phyloP scores from a whole-genome alignment of 2,888 invertebrate genomes.

The Coenonympha glycerion region DNA sequence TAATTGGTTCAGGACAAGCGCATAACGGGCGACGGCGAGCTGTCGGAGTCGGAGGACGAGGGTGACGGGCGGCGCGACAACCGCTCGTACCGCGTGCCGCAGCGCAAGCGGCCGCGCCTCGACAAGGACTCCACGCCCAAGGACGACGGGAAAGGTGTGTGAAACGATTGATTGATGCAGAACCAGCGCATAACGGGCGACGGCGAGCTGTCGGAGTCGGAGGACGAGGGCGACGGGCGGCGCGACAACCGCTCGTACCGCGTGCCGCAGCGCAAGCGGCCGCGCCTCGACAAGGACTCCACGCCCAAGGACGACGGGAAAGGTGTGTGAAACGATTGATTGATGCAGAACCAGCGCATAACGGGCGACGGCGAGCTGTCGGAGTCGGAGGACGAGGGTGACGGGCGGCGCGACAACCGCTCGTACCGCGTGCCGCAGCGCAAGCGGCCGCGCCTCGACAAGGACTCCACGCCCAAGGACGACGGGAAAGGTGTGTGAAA shows the following conservation, averaged over 20 bases:
- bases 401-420: constrained; percentile 80
- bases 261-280: constrained; percentile 79
- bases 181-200: constrained; percentile 97
- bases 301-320: constrained; percentile 79
- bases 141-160: constrained; percentile 79
- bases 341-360: constrained; percentile 87
- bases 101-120: constrained; percentile 83
- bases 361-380: constrained; percentile 96
- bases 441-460: constrained; percentile 85
- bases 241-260: constrained; percentile 80
- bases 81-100: constrained; percentile 74
- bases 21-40: constrained; percentile 95
- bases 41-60: constrained; percentile 95
- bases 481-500: constrained; percentile 75
- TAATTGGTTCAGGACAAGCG: constrained; percentile 83
- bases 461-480: constrained; percentile 76
- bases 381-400: constrained; percentile 93
- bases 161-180: constrained; percentile 29
- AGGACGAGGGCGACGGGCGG: constrained; percentile 88
- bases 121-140: constrained; percentile 79
- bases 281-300: constrained; percentile 81
- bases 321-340: constrained; percentile 49
- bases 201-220: constrained; percentile 94
- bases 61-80: constrained; percentile 81
- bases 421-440: constrained; percentile 76